These are phyloP conservation scores for Lasius fuliginosus DNA, from an alignment of 2,888 invertebrate species.

Conservation along the genomic window DNA sequence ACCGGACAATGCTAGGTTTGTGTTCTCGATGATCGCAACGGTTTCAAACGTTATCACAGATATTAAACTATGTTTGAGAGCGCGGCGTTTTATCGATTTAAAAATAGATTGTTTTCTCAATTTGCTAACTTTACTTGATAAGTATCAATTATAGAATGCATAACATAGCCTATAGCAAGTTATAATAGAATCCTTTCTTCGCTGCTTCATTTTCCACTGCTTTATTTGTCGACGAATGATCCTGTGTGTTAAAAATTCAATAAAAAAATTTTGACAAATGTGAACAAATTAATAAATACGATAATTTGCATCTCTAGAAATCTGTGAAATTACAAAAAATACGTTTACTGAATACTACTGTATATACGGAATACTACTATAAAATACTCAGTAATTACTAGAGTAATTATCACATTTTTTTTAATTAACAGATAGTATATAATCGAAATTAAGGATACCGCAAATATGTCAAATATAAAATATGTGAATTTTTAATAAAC, in stretches of 20 bases:
- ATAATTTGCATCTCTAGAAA: neutral
- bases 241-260: neutral
- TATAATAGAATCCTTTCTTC: neutral
- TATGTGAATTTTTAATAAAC: neutral
- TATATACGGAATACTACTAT: neutral
- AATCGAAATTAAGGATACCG: neutral
- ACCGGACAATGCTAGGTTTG: constrained; percentile 68
- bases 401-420: neutral
- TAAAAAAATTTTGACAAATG: neutral
- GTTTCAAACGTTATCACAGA: constrained; percentile 8
- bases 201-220: neutral
- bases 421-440: neutral
- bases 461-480: neutral
- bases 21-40: constrained; percentile 21
- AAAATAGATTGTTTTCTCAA: constrained; percentile 30
- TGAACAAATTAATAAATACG: neutral
- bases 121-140: neutral
- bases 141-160: constrained; percentile 11
- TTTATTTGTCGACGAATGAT: neutral
- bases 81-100: neutral
- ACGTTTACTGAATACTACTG: neutral
- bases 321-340: neutral
- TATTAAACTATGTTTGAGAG: constrained; percentile 16
- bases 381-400: neutral
- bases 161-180: neutral